Conservation (phyloP, 2,797 vertebrate species). For the Chloroceryle amazona region DNA sequence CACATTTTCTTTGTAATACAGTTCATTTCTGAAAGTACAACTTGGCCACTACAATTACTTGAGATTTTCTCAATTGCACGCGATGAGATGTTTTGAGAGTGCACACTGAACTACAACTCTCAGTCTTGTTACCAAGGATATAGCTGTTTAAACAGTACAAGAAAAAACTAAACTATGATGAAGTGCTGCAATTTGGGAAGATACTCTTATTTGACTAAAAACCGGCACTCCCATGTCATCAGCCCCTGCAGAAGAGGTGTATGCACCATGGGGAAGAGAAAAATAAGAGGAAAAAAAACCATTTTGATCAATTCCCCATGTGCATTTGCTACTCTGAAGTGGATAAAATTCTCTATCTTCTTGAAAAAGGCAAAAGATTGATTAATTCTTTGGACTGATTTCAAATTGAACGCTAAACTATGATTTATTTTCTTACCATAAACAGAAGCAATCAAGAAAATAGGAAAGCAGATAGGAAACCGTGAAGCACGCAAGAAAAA, state of each 20-base stretch:
- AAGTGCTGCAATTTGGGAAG: neutral
- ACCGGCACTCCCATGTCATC: neutral
- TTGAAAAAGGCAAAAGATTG: neutral
- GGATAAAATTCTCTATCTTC: neutral
- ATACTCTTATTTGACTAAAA: neutral
- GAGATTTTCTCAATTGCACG: neutral
- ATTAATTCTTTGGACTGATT: neutral
- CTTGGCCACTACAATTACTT: neutral
- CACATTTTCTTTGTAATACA: neutral
- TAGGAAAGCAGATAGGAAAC: neutral
- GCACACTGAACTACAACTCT: neutral
- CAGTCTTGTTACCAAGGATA: neutral
- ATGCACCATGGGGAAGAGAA: neutral
- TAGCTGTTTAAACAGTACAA: neutral
- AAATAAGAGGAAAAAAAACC: neutral
- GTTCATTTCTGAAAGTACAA: neutral
- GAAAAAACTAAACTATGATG: neutral
- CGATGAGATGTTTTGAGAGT: accelerated
- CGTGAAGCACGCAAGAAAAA: neutral
- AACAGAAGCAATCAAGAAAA: neutral
- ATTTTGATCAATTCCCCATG: neutral
- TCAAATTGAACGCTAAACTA: neutral
- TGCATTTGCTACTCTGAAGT: neutral
- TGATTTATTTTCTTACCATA: neutral
- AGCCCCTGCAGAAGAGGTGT: neutral